Percentiles rank a stretch among this genome's conserved stretches.
Evolutionary conservation across 2,888 invertebrate genomes (phyloP).

Genomic region (Cantharis rufa): DNA sequence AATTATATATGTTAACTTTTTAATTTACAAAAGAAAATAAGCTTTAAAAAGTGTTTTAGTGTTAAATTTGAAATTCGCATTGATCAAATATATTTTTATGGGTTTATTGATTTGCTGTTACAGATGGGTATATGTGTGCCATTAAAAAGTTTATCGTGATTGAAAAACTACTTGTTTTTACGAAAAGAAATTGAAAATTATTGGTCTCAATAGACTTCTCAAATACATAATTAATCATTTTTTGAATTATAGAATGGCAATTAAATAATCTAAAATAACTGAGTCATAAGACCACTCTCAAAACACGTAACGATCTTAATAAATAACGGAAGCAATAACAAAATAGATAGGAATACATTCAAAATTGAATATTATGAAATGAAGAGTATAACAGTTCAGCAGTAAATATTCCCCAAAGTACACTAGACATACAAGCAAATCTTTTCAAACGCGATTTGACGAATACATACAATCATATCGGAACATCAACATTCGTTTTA

Average conservation of each 20-base stretch:
- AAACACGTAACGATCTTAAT: no score
- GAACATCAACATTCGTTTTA: no score
- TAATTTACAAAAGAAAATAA: no score
- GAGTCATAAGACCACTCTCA: no score
- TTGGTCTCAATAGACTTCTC: not conserved
- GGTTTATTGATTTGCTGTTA: not conserved
- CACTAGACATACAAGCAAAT: no score
- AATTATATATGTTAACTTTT: no score
- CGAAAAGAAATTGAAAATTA: not conserved
- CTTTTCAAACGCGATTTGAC: no score
- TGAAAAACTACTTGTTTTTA: not conserved
- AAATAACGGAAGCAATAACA: not conserved
- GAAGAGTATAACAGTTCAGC: not conserved
- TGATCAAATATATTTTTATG: not conserved
- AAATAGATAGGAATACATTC: not conserved
- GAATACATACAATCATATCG: no score
- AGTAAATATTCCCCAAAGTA: not conserved
- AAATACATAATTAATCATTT: not conserved
- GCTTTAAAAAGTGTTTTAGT: not conserved
- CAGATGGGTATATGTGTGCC: not conserved
- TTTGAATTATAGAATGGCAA: not conserved
- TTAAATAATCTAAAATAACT: no score
- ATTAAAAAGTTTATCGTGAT: not conserved
- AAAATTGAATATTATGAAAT: not conserved
- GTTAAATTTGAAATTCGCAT: not conserved